Percentiles rank a stretch among this genome's conserved stretches.
phyloP scores from a whole-genome alignment of 2,888 invertebrate genomes.

The Polydrusus pterygomalis region DNA sequence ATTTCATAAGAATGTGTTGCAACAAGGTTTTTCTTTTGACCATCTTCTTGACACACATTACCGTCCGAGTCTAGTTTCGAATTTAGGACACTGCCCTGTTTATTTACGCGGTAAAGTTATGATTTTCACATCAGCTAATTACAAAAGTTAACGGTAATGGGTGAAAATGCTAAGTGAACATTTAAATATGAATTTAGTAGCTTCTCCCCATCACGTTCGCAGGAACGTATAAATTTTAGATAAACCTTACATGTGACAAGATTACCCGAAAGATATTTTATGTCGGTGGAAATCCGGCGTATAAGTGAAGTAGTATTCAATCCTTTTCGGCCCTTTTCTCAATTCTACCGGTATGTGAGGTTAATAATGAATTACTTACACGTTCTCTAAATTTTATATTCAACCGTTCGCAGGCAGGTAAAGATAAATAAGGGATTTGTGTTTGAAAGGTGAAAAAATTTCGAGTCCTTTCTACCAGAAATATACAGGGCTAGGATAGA shows the following conservation, averaged over 20 bases:
- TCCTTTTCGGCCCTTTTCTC: constrained; percentile 39
- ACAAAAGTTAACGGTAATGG: constrained; percentile 19
- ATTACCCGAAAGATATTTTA: constrained; percentile 48
- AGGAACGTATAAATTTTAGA: constrained; percentile 49
- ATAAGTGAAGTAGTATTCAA: constrained; percentile 37
- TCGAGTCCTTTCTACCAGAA: neutral
- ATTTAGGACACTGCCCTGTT: too few species aligned
- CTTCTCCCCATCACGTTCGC: constrained; percentile 44
- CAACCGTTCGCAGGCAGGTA: constrained; percentile 12
- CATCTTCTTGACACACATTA: too few species aligned
- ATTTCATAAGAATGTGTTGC: too few species aligned
- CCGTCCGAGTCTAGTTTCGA: too few species aligned
- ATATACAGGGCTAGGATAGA: too few species aligned
- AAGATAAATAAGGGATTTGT: constrained; percentile 25
- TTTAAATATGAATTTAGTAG: constrained; percentile 49
- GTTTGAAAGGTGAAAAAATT: constrained; percentile 7
- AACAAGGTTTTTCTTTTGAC: too few species aligned
- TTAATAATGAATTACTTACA: constrained; percentile 37
- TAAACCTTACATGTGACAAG: constrained; percentile 52
- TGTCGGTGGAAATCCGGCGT: constrained; percentile 33
- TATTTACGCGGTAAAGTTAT: too few species aligned
- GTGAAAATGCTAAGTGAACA: constrained; percentile 39
- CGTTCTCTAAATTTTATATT: constrained; percentile 26
- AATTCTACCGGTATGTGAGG: constrained; percentile 22
- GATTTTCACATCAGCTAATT: neutral